Evolutionary conservation across 2,888 invertebrate genomes (phyloP).

Genomic region (Acrobeloides nanus): DNA sequence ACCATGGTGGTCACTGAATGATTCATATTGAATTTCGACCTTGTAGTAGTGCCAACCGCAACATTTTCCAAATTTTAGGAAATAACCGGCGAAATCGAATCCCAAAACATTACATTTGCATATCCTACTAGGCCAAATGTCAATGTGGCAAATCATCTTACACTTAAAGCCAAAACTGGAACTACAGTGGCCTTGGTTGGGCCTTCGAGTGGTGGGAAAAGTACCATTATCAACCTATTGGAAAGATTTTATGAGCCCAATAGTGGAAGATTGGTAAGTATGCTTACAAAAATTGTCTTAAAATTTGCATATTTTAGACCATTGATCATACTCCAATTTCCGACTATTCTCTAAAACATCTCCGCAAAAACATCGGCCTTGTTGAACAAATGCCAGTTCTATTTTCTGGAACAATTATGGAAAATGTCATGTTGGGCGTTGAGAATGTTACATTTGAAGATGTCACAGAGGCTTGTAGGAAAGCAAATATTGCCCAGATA

Average conservation of each 20-base stretch:
- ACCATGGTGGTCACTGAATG: no score
- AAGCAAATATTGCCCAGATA: conserved; percentile 20
- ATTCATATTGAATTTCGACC: no score
- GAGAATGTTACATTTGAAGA: conserved; percentile 9
- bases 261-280: conserved; percentile 61
- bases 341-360: conserved; percentile 64
- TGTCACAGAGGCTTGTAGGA: conserved; percentile 12
- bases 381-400: conserved; percentile 87
- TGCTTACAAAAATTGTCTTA: no score
- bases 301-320: conserved; percentile 26
- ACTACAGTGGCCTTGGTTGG: conserved; percentile 57
- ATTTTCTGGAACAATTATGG: conserved; percentile 77
- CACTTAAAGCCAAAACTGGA: conserved; percentile 39
- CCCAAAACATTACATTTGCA: conserved; percentile 35
- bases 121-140: conserved; percentile 54
- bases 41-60: no score
- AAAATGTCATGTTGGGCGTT: conserved; percentile 71
- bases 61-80: no score
- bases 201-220: conserved; percentile 75
- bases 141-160: conserved; percentile 51
- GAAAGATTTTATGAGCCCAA: conserved; percentile 75
- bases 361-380: conserved; percentile 74
- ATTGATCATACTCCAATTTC: conserved; percentile 61
- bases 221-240: conserved; percentile 74
- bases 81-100: conserved; percentile 1